Conservation (phyloP, 2,797 vertebrate species). For the Platalea minor region DNA sequence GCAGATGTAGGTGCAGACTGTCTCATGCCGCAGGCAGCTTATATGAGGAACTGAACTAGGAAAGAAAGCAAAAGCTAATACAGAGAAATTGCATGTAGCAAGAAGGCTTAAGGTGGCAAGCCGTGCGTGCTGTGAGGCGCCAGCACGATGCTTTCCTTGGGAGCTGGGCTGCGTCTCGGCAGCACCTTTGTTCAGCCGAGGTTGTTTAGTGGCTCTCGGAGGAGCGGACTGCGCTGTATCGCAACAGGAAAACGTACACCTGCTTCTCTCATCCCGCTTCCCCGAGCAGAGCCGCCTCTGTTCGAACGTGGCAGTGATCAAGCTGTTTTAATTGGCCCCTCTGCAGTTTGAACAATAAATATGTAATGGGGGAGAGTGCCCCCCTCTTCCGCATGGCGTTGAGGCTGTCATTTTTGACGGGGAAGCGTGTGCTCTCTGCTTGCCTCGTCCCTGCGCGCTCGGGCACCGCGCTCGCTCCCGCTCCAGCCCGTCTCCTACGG, state of each 20-base stretch:
- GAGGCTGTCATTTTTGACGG: background rate
- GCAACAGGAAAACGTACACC: background rate
- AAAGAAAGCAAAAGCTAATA: background rate
- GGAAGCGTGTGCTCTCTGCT: background rate
- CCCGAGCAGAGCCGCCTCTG: background rate
- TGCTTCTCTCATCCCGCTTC: background rate
- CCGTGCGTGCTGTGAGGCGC: background rate
- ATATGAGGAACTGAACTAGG: background rate
- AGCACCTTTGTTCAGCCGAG: fast-evolving
- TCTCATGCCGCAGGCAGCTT: background rate
- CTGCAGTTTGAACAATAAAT: constrained; percentile 22
- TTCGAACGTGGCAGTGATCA: background rate
- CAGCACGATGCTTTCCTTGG: fast-evolving
- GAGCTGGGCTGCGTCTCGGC: background rate
- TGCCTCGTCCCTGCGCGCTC: background rate
- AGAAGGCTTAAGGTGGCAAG: background rate
- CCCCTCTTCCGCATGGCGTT: background rate
- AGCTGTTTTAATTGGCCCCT: constrained; percentile 44
- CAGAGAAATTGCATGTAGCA: background rate
- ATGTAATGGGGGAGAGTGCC: background rate
- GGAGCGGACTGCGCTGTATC: fast-evolving
- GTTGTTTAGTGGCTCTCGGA: background rate
- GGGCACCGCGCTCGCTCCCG: background rate
- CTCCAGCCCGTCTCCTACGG: background rate
- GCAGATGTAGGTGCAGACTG: background rate